Evolutionary conservation across 2,113 vertebrate species (phyloP).

Genomic region (Leptosomus discolor): DNA sequence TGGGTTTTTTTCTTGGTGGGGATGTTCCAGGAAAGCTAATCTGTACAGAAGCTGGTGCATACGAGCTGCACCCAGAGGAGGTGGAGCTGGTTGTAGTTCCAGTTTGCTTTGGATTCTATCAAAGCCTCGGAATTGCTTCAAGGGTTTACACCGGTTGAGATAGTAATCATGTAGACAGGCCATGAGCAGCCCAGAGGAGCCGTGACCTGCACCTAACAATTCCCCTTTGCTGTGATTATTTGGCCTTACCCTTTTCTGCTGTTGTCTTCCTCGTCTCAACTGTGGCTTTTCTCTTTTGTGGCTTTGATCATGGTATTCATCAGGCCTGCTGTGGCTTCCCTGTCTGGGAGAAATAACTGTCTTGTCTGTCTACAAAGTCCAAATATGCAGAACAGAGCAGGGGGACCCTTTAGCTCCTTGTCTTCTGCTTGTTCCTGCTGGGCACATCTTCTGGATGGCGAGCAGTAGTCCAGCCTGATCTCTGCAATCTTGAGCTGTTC

Average conservation of each 20-base stretch:
- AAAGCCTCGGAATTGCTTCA: not conserved
- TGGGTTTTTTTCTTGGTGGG: not conserved
- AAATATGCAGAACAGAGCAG: not conserved
- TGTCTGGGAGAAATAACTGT: not conserved
- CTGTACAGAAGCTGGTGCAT: not conserved
- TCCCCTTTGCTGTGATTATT: not conserved
- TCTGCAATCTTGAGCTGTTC: not conserved
- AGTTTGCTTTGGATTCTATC: not conserved
- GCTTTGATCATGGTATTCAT: not conserved
- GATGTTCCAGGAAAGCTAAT: not conserved
- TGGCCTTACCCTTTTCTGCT: not conserved
- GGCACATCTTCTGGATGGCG: not conserved
- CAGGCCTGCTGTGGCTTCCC: not conserved
- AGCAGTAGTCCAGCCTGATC: not conserved
- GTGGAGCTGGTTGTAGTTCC: not conserved
- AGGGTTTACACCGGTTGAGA: not conserved
- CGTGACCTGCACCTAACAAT: not conserved
- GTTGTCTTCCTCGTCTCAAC: not conserved
- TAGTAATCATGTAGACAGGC: not conserved
- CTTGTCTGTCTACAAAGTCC: not conserved
- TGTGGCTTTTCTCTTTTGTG: not conserved
- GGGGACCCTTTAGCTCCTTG: not conserved
- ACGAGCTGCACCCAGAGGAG: not conserved
- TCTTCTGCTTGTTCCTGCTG: not conserved
- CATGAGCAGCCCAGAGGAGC: fast-evolving